Percentiles rank a stretch among this genome's conserved stretches.
Conservation (phyloP, 1,140 invertebrate species). For the Drosophila tropicalis region DNA sequence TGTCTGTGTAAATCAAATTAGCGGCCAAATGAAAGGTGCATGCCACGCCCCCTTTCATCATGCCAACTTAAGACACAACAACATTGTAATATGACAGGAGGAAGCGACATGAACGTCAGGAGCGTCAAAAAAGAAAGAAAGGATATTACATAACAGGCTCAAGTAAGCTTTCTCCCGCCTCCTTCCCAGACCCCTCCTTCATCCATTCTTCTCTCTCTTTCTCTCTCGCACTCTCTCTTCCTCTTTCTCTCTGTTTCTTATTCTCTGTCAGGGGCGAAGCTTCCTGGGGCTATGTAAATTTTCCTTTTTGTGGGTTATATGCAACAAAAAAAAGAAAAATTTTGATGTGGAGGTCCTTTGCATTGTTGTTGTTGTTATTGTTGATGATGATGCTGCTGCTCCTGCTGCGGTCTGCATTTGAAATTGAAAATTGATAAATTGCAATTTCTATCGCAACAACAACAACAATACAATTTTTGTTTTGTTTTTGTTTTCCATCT, state of each 20-base stretch:
- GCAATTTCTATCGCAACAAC: slow-evolving; percentile 28
- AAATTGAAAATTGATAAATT: slow-evolving; percentile 39
- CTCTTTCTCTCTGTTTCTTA: background rate
- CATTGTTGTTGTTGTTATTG: slow-evolving; percentile 51
- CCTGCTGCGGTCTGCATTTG: background rate
- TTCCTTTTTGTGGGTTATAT: slow-evolving; percentile 15
- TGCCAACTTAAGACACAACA: slow-evolving; percentile 19
- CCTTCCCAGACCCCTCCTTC: background rate
- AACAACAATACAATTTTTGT: background rate
- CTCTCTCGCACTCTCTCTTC: background rate
- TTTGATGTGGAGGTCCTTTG: slow-evolving; percentile 41
- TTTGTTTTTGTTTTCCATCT: slow-evolving; percentile 10
- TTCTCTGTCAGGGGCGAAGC: slow-evolving; percentile 6
- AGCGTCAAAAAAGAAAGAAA: slow-evolving; percentile 48
- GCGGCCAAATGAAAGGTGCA: slow-evolving; percentile 59
- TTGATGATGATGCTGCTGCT: too few relatives aligned
- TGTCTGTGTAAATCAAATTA: slow-evolving; percentile 71
- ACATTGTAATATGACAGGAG: slow-evolving; percentile 74
- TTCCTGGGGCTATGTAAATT: slow-evolving; percentile 24
- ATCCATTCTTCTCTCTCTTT: background rate
- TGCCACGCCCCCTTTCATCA: slow-evolving; percentile 69
- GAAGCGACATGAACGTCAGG: slow-evolving; percentile 49
- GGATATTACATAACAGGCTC: slow-evolving; percentile 80
- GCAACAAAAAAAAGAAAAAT: background rate
- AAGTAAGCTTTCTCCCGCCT: slow-evolving; percentile 47